Conservation (phyloP, 2,797 vertebrate species). For the Helostoma temminkii region DNA sequence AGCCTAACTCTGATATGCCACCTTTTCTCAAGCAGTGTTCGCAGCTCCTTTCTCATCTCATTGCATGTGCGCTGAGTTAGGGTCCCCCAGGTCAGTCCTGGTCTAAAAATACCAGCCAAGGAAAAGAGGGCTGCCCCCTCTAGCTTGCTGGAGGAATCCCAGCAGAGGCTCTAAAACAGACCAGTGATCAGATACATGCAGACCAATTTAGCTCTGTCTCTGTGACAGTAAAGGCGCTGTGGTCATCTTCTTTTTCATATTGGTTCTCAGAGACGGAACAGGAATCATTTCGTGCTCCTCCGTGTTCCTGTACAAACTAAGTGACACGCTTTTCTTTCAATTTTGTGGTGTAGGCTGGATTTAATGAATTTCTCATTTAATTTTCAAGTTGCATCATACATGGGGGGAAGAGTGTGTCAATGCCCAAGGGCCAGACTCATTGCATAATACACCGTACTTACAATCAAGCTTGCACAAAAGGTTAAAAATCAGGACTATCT, state of each 20-base stretch:
- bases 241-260: conserved; percentile 53
- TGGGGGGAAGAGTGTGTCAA: neutral
- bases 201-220: conserved; percentile 78
- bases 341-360: conserved; percentile 2
- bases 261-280: conserved; percentile 33
- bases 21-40: conserved; percentile 59
- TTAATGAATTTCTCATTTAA: neutral
- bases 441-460: no score
- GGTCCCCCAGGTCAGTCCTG: conserved; percentile 72
- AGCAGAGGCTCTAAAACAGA: conserved; percentile 74
- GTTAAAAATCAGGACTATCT: no score
- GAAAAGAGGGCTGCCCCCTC: conserved; percentile 77
- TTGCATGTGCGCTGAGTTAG: conserved; percentile 65
- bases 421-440: no score
- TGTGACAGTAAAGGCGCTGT: conserved; percentile 55
- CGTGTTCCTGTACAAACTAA: neutral
- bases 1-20: conserved; percentile 52
- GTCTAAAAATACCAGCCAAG: conserved; percentile 78
- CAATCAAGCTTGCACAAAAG: no score
- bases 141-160: conserved; percentile 76
- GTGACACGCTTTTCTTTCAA: conserved; percentile 2
- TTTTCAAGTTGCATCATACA: conserved; percentile 15
- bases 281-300: conserved; percentile 17
- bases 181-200: conserved; percentile 59
- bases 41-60: conserved; percentile 60